phyloP scores from a whole-genome alignment of 1,140 invertebrate genomes.

The Hypothenemus hampei region DNA sequence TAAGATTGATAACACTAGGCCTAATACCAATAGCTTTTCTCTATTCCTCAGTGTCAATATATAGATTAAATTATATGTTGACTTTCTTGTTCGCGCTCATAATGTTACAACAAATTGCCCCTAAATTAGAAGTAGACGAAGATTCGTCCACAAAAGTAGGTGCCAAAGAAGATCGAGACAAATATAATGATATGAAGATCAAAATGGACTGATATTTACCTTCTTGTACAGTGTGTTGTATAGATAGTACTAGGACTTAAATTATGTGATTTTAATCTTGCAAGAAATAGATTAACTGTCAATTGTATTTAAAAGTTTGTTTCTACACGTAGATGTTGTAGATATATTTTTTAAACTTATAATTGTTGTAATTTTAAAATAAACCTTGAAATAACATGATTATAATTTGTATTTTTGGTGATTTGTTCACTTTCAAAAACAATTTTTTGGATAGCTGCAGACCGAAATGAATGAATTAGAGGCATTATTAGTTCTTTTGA shows the following conservation, averaged over 20 bases:
- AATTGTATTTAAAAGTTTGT: no score
- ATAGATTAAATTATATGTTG: conserved; percentile 53
- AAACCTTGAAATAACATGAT: no score
- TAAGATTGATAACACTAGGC: conserved; percentile 49
- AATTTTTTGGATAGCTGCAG: no score
- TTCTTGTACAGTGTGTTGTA: conserved; percentile 3
- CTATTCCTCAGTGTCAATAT: conserved; percentile 53
- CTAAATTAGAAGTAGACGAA: conserved; percentile 7
- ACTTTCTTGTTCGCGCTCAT: conserved; percentile 50
- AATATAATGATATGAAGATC: conserved; percentile 22
- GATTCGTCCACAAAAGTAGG: not conserved
- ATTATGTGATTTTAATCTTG: not conserved
- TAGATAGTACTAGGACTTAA: not conserved
- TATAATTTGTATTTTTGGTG: not conserved
- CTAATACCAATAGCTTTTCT: conserved; percentile 50
- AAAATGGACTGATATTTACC: conserved; percentile 21
- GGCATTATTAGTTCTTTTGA: no score
- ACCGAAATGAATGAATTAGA: no score
- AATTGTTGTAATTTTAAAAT: no score
- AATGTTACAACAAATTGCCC: conserved; percentile 50
- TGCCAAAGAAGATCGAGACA: conserved; percentile 9
- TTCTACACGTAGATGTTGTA: no score
- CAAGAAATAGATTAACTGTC: not conserved
- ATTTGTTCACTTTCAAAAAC: conserved; percentile 19
- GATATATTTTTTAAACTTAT: no score